Evolutionary conservation across 2,113 vertebrate species (phyloP).

Genomic region (Donacobius atricapilla): DNA sequence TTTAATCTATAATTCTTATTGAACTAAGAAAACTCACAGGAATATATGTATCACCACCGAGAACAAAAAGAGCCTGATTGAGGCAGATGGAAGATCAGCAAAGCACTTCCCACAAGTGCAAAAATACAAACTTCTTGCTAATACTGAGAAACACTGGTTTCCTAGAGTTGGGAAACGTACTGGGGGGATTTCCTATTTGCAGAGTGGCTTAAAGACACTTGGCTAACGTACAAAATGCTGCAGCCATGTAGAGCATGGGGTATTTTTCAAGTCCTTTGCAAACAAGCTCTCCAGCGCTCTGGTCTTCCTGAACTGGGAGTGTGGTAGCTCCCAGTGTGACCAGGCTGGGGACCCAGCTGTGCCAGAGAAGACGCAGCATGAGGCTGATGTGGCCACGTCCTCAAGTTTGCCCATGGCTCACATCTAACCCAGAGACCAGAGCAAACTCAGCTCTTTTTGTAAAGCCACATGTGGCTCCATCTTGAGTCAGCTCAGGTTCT

Average conservation of each 20-base stretch:
- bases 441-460: not conserved
- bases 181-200: accelerated
- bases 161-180: not conserved
- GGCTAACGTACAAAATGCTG: not conserved
- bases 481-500: not conserved
- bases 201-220: not conserved
- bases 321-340: not conserved
- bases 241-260: not conserved
- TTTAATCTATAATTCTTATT: slow-evolving; percentile 66
- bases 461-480: accelerated
- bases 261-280: not conserved
- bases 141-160: not conserved
- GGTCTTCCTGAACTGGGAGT: not conserved
- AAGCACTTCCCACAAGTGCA: not conserved
- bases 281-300: not conserved
- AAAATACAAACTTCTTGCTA: not conserved
- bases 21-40: slow-evolving; percentile 39
- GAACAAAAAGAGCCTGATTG: slow-evolving; percentile 45
- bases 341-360: not conserved
- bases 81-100: slow-evolving; percentile 11
- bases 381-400: not conserved
- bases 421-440: not conserved
- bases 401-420: not conserved
- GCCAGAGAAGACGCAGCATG: accelerated
- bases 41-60: not conserved